phyloP scores from a whole-genome alignment of 2,888 invertebrate genomes.

The Eledona agricola region DNA sequence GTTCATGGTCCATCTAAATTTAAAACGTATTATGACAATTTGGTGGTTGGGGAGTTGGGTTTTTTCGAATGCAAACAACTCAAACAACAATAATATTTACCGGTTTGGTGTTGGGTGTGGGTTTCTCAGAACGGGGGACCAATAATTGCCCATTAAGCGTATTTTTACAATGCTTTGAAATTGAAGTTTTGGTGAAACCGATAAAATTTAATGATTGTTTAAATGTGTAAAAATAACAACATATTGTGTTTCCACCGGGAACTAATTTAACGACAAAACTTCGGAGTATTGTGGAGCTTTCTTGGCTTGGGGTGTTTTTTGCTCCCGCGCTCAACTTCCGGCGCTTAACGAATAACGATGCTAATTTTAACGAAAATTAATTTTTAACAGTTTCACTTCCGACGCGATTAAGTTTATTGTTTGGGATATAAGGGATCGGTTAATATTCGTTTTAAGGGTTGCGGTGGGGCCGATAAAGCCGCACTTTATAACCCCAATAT shows the following conservation, averaged over 20 bases:
- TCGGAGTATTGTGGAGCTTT: constrained; percentile 45
- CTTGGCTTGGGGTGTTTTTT: constrained; percentile 44
- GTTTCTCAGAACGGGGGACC: constrained; percentile 14
- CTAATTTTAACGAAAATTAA: constrained; percentile 34
- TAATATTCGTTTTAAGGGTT: not conserved
- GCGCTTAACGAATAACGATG: constrained; percentile 31
- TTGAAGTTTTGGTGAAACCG: constrained; percentile 15
- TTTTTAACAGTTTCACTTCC: constrained; percentile 27
- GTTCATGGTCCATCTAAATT: too few relatives aligned
- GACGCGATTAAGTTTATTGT: constrained; percentile 23
- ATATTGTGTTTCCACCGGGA: constrained; percentile 24
- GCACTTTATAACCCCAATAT: constrained; percentile 16
- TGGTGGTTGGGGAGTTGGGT: constrained; percentile 6
- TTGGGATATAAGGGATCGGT: constrained; percentile 6
- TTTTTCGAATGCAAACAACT: constrained; percentile 25
- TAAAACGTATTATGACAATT: too few relatives aligned
- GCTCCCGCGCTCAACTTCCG: constrained; percentile 35
- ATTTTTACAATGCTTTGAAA: constrained; percentile 25
- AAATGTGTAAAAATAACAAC: constrained; percentile 7
- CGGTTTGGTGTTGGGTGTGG: constrained; percentile 12
- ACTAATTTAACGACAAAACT: constrained; percentile 51
- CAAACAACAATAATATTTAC: constrained; percentile 27
- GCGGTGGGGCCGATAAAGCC: constrained; percentile 5
- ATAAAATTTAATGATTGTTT: constrained; percentile 22
- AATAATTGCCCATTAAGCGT: constrained; percentile 27